Percentiles rank a stretch among this genome's conserved stretches.
Evolutionary conservation across 2,113 vertebrate species (phyloP).

Genomic region (Nibea albiflora): DNA sequence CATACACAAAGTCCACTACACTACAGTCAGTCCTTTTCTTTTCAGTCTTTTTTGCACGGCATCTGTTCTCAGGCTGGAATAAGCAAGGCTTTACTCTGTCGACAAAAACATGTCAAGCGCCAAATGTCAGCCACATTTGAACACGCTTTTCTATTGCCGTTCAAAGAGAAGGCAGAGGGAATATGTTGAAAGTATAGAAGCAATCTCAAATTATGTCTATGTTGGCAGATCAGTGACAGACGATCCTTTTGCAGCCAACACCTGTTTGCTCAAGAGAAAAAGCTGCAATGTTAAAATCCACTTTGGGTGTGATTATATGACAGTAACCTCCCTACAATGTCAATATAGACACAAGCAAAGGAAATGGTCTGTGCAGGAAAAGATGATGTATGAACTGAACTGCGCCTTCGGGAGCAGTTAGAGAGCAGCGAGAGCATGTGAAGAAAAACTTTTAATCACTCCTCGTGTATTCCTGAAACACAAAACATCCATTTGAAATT

Average conservation of each 20-base stretch:
- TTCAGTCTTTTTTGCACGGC: constrained; percentile 1
- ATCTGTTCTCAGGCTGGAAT: constrained; percentile 26
- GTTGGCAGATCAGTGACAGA: neutral
- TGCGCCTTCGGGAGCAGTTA: constrained; percentile 31
- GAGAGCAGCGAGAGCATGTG: constrained; percentile 46
- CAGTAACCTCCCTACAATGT: constrained; percentile 33
- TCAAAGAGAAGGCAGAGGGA: neutral
- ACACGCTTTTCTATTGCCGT: constrained; percentile 8
- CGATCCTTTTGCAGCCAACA: constrained; percentile 11
- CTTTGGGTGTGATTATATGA: constrained; percentile 29
- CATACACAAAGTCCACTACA: neutral
- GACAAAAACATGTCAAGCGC: neutral
- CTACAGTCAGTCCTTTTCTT: neutral
- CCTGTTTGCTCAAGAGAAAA: constrained; percentile 24
- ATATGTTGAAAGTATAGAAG: neutral
- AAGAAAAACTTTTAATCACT: constrained; percentile 56
- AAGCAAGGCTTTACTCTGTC: constrained; percentile 36
- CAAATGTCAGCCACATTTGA: neutral
- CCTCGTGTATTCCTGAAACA: constrained; percentile 66
- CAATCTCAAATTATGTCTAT: neutral
- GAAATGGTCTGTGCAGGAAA: constrained; percentile 23
- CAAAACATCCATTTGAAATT: constrained; percentile 61
- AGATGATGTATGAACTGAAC: constrained; percentile 36
- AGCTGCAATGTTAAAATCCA: constrained; percentile 41
- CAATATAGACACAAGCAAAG: constrained; percentile 51